Evolutionary conservation across 2,797 vertebrate species (phyloP).

Genomic region (Sylvia borin): DNA sequence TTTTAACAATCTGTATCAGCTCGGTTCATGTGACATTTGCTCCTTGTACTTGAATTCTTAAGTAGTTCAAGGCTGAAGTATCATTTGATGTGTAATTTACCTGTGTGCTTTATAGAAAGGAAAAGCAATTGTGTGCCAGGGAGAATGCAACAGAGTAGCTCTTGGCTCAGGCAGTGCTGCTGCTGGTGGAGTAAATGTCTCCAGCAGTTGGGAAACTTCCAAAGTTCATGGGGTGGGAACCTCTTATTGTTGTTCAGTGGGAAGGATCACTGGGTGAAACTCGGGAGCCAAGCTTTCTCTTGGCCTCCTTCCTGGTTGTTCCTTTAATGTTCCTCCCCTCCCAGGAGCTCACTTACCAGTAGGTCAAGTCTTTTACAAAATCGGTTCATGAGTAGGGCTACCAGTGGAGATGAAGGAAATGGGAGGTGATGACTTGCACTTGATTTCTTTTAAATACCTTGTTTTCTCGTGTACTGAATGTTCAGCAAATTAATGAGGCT

Average conservation of each 20-base stretch:
- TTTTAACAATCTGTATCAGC: background rate
- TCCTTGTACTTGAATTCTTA: background rate
- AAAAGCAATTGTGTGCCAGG: background rate
- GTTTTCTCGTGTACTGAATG: background rate
- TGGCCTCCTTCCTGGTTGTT: background rate
- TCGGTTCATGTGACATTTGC: accelerated
- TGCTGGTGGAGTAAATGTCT: background rate
- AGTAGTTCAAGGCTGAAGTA: background rate
- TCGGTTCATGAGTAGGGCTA: background rate
- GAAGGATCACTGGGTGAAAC: slow-evolving; percentile 23
- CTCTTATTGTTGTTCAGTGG: background rate
- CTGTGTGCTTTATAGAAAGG: background rate
- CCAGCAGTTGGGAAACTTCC: slow-evolving; percentile 25
- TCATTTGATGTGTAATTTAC: background rate
- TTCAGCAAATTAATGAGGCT: background rate
- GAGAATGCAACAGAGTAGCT: background rate
- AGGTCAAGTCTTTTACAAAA: slow-evolving; percentile 29
- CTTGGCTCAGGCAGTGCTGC: background rate
- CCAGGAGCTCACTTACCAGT: background rate
- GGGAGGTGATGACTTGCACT: background rate
- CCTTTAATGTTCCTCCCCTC: background rate
- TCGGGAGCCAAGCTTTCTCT: background rate
- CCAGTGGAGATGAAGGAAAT: background rate
- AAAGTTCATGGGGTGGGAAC: slow-evolving; percentile 23
- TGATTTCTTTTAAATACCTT: background rate